Evolutionary conservation across 1,140 invertebrate species (phyloP), one percentile per base, ranked within the genome.

Genomic region (Cecropterus lyciades): DNA sequence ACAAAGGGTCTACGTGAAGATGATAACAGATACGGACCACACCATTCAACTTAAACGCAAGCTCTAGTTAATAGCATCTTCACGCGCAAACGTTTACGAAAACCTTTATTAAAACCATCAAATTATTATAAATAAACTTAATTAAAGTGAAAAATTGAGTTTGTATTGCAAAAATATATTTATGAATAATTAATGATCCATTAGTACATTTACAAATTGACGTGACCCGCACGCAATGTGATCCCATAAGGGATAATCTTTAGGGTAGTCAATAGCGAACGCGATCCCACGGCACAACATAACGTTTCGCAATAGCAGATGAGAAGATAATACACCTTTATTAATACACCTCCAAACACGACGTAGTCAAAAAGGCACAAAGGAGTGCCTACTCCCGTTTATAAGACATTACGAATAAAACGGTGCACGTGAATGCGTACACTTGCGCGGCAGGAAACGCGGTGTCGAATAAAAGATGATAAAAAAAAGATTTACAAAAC

Each of bases 341-440:
- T 87, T 82, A 82, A 82, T 81, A 80, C 70, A 80, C 82, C 80
- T 81, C 79, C 80, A 82, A 85, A 89, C 80, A 83, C 71, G 71
- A 71, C 69, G 70, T 77, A 87, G 85, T 87, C 85, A 74, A 87
- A 81, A 91, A 91, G 88, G 86, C 85, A 91, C 84, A 87, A 89
- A 91, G 85, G 84, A 37, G 33, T 11, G 33, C 33, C 33, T 85
- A 91, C 73, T 73, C 75, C 73, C 62, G 80, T 75, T 85, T 70
- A 84, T 80, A 76, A 79, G 76, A 79, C 77, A 77, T 78, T 67
- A 75, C 72, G 75, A 79, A 80, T 82, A 78, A 77, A 75, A 75
- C 70, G 75, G 72, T 79, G 73, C 74, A 78, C 70, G 74, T 80
- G 75, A 84, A 80, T 82, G 60, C 72, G 70, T 84, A 82, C 83